Percentiles rank a stretch among this genome's conserved stretches.
These are phyloP conservation scores for Morinoia aosen DNA, from an alignment of 2,888 invertebrate genomes.

Conservation along the genomic window DNA sequence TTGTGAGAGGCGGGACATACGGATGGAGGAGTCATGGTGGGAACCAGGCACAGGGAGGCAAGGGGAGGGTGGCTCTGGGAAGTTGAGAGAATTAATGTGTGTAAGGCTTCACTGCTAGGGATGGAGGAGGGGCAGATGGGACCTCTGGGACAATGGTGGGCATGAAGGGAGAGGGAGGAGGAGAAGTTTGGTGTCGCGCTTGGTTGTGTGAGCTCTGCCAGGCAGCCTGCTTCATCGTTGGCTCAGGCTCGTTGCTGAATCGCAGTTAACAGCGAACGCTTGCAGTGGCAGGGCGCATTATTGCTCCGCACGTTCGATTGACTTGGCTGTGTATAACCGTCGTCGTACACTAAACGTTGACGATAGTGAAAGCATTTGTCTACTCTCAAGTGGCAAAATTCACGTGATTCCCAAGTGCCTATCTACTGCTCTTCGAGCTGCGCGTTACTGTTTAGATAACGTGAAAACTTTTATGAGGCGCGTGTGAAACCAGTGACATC, in stretches of 20 bases:
- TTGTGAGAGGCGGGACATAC: slow-evolving; percentile 48
- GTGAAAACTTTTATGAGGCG: slow-evolving; percentile 13
- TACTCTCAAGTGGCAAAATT: not conserved
- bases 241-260: not conserved
- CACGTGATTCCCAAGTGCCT: not conserved
- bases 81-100: slow-evolving; percentile 51
- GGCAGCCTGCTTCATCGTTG: not conserved
- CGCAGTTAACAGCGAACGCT: slow-evolving; percentile 41
- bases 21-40: slow-evolving; percentile 51
- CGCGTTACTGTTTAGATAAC: not conserved
- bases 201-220: slow-evolving; percentile 41
- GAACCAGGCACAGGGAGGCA: slow-evolving; percentile 46
- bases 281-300: not conserved
- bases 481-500: slow-evolving; percentile 43
- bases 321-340: slow-evolving; percentile 45
- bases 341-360: slow-evolving; percentile 19
- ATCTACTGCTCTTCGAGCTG: not conserved
- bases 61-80: slow-evolving; percentile 47
- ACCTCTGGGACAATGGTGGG: slow-evolving; percentile 51
- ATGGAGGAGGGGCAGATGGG: slow-evolving; percentile 41
- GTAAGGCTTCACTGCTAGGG: slow-evolving; percentile 43
- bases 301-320: slow-evolving; percentile 32
- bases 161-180: not conserved
- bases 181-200: slow-evolving; percentile 16
- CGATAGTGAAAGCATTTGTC: slow-evolving; percentile 20